Conservation (phyloP, 1,140 invertebrate genomes). For the Drosophila sturtevanti region DNA sequence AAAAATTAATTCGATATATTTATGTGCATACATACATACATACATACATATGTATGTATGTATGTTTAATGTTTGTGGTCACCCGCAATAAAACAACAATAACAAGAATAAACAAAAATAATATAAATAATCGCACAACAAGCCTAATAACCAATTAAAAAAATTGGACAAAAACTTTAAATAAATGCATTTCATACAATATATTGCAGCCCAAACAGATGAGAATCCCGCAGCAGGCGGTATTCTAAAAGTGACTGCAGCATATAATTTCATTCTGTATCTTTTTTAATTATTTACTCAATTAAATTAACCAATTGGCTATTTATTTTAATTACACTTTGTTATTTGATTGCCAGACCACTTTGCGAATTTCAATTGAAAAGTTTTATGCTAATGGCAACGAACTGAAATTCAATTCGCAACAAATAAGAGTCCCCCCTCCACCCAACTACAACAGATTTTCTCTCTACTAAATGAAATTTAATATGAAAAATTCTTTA, state of each 20-base stretch:
- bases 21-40: too few relatives aligned
- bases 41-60: too few relatives aligned
- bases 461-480: too few relatives aligned
- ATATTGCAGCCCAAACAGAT: neutral
- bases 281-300: conserved; percentile 31
- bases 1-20: conserved; percentile 4
- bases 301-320: conserved; percentile 22
- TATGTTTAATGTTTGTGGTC: conserved; percentile 3
- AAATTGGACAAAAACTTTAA: neutral
- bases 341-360: conserved; percentile 39
- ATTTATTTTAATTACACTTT: conserved; percentile 44
- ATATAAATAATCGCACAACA: neutral
- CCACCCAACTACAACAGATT: neutral
- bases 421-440: neutral
- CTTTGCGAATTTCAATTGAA: conserved; percentile 10
- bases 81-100: neutral
- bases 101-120: neutral
- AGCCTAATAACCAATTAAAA: neutral
- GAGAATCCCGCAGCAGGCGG: neutral
- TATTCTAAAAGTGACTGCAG: neutral
- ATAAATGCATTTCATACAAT: neutral
- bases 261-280: conserved; percentile 2
- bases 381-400: neutral
- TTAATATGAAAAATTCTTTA: too few relatives aligned
- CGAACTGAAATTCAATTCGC: neutral